Conservation (phyloP, 2,113 vertebrate genomes). For the Festucalex cinctus region DNA sequence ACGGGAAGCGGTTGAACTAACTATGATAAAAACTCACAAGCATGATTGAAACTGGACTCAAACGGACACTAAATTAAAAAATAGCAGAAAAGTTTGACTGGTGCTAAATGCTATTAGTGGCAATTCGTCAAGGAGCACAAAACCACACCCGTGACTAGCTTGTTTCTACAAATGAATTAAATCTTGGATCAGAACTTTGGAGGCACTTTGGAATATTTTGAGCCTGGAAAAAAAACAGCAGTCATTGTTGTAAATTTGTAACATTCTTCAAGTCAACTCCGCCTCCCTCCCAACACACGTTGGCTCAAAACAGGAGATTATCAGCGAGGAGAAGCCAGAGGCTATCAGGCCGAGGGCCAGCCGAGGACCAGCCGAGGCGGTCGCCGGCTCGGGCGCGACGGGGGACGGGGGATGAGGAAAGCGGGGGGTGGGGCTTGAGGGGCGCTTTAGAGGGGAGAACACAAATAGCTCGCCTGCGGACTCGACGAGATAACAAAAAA, state of each 20-base stretch:
- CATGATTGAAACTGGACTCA: no score
- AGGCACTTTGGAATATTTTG: background rate
- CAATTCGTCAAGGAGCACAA: background rate
- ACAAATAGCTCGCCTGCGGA: background rate
- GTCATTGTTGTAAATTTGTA: conserved; percentile 1
- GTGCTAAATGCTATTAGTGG: background rate
- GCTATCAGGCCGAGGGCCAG: background rate
- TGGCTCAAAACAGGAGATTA: background rate
- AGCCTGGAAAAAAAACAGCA: background rate
- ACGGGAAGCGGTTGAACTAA: no score
- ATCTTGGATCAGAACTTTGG: background rate
- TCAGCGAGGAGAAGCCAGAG: background rate
- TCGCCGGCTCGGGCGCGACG: background rate
- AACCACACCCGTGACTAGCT: background rate
- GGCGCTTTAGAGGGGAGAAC: background rate
- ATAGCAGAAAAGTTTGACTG: background rate
- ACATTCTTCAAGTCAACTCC: conserved; percentile 8
- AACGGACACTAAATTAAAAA: no score
- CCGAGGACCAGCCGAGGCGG: conserved; percentile 22
- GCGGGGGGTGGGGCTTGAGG: background rate
- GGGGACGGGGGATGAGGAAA: background rate
- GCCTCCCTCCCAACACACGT: background rate
- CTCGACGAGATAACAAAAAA: no score
- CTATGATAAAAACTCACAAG: no score
- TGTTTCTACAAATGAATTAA: background rate